Percentiles rank a stretch among this genome's conserved stretches.
phyloP scores from a whole-genome alignment of 1,140 invertebrate species.

The Dolichoris vasculosae region DNA sequence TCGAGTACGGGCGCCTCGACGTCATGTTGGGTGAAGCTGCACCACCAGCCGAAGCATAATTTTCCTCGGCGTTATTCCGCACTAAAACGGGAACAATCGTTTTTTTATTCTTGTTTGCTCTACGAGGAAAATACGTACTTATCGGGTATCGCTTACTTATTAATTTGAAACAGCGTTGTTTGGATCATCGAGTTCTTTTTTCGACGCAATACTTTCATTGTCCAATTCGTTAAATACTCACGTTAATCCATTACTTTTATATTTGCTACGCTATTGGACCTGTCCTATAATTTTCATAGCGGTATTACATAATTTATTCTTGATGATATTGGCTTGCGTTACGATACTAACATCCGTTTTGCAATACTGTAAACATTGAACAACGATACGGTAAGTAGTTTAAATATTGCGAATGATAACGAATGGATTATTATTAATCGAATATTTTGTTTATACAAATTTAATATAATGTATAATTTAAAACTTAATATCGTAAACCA shows the following conservation, averaged over 20 bases:
- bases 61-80: neutral
- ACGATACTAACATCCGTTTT: neutral
- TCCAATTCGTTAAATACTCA: neutral
- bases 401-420: too few relatives aligned
- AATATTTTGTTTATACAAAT: too few relatives aligned
- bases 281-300: neutral
- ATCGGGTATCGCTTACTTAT: neutral
- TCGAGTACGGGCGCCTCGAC: neutral
- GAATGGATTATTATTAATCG: too few relatives aligned
- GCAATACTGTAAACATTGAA: too few relatives aligned
- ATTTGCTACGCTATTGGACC: neutral
- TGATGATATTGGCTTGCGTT: neutral
- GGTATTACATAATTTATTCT: neutral
- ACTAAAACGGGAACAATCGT: neutral
- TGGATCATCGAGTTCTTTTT: neutral
- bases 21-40: slow-evolving; percentile 40
- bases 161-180: neutral
- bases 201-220: neutral
- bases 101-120: neutral
- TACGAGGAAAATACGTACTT: neutral
- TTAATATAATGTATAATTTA: too few relatives aligned
- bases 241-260: too few relatives aligned
- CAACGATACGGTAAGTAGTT: too few relatives aligned
- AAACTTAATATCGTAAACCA: too few relatives aligned
- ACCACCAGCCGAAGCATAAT: slow-evolving; percentile 30